Percentiles rank a stretch among this genome's conserved stretches.
These are phyloP conservation scores for Phymastichus coffea DNA, from an alignment of 1,140 invertebrate genomes.

Conservation along the genomic window DNA sequence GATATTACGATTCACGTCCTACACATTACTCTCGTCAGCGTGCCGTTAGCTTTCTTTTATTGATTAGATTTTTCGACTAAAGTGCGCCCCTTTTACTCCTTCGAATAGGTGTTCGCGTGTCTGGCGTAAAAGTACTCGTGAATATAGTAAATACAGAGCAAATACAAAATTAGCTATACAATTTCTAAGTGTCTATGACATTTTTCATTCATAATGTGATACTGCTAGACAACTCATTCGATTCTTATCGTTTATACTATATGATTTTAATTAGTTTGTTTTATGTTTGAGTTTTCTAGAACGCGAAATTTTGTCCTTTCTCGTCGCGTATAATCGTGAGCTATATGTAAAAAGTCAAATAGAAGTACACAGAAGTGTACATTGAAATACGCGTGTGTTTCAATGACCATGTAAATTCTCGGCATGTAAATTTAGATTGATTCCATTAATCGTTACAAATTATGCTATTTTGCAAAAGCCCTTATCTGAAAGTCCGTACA, in stretches of 20 bases:
- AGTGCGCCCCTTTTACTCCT: no score
- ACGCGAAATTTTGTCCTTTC: not conserved
- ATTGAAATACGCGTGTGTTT: no score
- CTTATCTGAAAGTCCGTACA: conserved; percentile 1
- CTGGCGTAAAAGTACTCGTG: conserved; percentile 33
- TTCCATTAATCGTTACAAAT: no score
- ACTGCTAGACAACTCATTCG: conserved; percentile 29
- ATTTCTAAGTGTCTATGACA: conserved; percentile 41
- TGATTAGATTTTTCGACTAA: no score
- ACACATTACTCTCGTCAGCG: no score
- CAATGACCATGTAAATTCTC: no score
- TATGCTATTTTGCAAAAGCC: conserved; percentile 4
- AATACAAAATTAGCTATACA: conserved; percentile 51
- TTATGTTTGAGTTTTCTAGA: conserved; percentile 14
- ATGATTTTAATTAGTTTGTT: conserved; percentile 17
- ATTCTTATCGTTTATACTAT: conserved; percentile 24
- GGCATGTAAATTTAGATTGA: no score
- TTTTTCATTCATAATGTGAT: conserved; percentile 28
- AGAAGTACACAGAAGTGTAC: conserved; percentile 19
- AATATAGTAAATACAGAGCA: conserved; percentile 47
- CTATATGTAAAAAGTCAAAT: conserved; percentile 18
- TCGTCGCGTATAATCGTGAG: not conserved
- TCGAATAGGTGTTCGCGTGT: no score
- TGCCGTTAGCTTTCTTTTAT: no score
- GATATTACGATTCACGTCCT: no score